phyloP scores from a whole-genome alignment of 2,888 invertebrate species.

The Lasioglossum villosulum region DNA sequence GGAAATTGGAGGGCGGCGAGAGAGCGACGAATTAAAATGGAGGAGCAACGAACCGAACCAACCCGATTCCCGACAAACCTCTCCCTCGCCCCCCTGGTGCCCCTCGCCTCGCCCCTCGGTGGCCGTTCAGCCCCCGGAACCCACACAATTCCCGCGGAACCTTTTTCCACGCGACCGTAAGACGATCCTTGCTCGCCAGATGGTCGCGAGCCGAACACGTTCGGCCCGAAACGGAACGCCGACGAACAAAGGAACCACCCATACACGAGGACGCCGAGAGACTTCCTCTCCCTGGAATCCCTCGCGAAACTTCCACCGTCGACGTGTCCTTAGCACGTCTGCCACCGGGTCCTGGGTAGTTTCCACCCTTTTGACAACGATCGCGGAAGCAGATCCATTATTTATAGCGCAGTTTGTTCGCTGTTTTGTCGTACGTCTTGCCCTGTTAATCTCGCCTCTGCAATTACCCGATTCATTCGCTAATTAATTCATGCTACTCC shows the following conservation, averaged over 20 bases:
- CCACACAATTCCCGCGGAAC: constrained; percentile 27
- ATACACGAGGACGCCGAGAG: constrained; percentile 17
- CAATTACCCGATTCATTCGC: constrained; percentile 32
- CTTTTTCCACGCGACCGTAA: constrained; percentile 42
- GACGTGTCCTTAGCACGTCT: constrained; percentile 1
- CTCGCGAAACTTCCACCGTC: constrained; percentile 72
- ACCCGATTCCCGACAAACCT: constrained; percentile 34
- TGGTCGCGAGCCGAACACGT: constrained; percentile 27
- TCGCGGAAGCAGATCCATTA: not conserved
- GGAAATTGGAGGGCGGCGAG: constrained; percentile 65
- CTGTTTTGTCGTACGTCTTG: constrained; percentile 7
- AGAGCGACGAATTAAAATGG: constrained; percentile 62
- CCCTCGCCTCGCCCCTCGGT: not conserved
- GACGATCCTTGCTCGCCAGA: constrained; percentile 35
- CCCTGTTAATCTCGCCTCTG: not conserved
- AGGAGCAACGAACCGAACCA: constrained; percentile 60
- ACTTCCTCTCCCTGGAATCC: constrained; percentile 10
- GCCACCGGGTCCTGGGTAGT: not conserved
- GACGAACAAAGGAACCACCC: constrained; percentile 33
- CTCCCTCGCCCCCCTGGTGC: not conserved
- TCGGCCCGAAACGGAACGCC: constrained; percentile 24
- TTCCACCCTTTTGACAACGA: constrained; percentile 12
- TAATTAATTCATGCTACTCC: constrained; percentile 6
- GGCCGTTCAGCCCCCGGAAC: constrained; percentile 22
- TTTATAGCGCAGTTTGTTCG: constrained; percentile 33